A percentile compares a stretch with the other conserved stretches of the same genome.
Conservation (phyloP, 2,113 vertebrate genomes). For the Dicaeum eximium region DNA sequence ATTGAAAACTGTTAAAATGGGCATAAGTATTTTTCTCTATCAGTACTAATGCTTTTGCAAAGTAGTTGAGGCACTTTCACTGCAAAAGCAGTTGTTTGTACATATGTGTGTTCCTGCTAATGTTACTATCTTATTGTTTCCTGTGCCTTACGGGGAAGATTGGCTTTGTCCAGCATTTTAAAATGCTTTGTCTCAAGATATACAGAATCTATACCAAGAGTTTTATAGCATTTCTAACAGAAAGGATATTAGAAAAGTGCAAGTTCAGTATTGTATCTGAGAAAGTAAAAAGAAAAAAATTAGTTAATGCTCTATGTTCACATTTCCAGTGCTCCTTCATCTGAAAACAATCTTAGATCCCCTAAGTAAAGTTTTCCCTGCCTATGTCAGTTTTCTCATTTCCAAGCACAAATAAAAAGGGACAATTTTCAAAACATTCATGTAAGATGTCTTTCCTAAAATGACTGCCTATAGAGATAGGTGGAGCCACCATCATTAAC, state of each 20-base stretch:
- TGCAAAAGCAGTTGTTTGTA: background rate
- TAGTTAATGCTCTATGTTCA: background rate
- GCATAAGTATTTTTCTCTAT: background rate
- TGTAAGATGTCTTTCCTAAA: background rate
- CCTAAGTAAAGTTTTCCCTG: background rate
- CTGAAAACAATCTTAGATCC: background rate
- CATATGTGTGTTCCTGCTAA: background rate
- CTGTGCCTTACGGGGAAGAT: background rate
- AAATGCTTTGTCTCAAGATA: background rate
- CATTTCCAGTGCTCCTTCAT: background rate
- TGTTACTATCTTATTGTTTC: background rate
- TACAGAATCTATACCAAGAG: background rate
- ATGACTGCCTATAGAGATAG: background rate
- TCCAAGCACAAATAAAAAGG: background rate
- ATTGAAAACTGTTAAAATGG: background rate
- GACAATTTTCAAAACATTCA: background rate
- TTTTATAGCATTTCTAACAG: background rate
- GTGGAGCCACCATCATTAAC: background rate
- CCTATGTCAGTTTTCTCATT: background rate
- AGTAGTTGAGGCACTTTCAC: background rate
- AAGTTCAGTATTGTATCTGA: background rate
- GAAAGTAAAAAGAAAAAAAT: background rate
- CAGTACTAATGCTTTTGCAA: background rate
- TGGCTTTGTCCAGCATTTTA: background rate
- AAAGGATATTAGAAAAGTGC: background rate